Evolutionary conservation across 2,888 invertebrate genomes (phyloP), one percentile per base, ranked within the genome.

Genomic region (Phalera bucephala): DNA sequence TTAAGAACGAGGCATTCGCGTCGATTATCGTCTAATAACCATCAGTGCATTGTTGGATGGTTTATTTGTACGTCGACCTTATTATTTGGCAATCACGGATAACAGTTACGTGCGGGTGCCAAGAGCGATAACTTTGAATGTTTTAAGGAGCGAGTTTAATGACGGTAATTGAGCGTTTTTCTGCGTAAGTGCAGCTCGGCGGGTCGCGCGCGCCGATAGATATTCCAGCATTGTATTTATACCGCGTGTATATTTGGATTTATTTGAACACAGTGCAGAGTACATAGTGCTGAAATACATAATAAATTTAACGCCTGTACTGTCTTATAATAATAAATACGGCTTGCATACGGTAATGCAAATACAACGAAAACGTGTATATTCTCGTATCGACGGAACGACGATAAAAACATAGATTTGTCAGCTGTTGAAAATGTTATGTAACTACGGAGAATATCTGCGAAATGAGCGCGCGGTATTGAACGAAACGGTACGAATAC

Each of bases 261-360:
- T 36, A 42, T 51, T 38, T 19, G 19, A 42, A 51, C 52, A 47
- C 28, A 40, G 34, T 39, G 47, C 43, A 51, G 52, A 46, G 43
- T 54, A 43, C 26, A 51, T 55, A 40, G 29, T 31, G 38, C 30
- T 42, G 51, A 50, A 41, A 55, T 55, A 41, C 31, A 51, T 36
- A 51, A 36, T 40, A 51, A 47, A 44, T 44, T 36, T 30, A 40
- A 39, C 41, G 36, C 41, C 29, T 40, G 44, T 44, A 47, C 43
- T 19, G 34, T 29, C 29, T 38, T 55, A 39, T 32, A 41, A 53
- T 40, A 51, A 51, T 44, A 53, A 55, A 51, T 55, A 53, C 38
- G 25, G 33, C 36, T 29, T 41, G 51, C 46, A 46, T 46, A 36
- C 40, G 27, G 30, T 44, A 40, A 47, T 41, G 43, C 40, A 40